Conservation (phyloP, 2,113 vertebrate genomes). For the Desmodus rotundus region DNA sequence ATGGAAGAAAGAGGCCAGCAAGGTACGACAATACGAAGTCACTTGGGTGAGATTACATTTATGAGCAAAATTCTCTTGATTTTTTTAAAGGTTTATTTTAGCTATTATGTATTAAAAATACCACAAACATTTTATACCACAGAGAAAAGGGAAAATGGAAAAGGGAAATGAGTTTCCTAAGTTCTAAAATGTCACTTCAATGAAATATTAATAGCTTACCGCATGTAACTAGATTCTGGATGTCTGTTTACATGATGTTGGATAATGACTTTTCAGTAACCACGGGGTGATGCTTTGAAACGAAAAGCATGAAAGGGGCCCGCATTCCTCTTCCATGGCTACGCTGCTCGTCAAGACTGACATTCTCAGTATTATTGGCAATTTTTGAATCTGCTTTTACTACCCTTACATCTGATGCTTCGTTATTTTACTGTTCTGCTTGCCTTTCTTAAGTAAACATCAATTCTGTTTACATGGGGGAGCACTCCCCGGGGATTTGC, state of each 20-base stretch:
- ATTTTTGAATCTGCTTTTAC: constrained; percentile 25
- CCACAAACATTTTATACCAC: neutral
- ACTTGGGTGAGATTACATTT: constrained; percentile 80
- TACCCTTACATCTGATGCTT: neutral
- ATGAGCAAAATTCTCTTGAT: constrained; percentile 76
- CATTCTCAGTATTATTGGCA: neutral
- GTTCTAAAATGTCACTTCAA: constrained; percentile 3
- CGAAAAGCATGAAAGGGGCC: neutral
- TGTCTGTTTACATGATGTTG: neutral
- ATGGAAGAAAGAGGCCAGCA: constrained; percentile 99
- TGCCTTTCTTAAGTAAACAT: neutral
- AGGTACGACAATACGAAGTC: constrained; percentile 86
- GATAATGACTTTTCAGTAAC: neutral
- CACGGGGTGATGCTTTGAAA: neutral
- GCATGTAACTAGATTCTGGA: neutral
- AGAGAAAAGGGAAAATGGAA: neutral
- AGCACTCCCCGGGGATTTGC: neutral
- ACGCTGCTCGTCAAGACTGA: neutral
- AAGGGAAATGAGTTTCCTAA: constrained; percentile 6
- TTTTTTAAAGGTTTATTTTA: constrained; percentile 43
- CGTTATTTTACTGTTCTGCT: neutral
- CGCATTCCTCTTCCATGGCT: neutral
- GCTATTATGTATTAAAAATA: neutral
- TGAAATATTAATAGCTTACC: constrained; percentile 7
- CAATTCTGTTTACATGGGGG: neutral